Evolutionary conservation across 1,140 invertebrate species (phyloP), one percentile per base, ranked within the genome.

Genomic region (Medauroidea extradentata): DNA sequence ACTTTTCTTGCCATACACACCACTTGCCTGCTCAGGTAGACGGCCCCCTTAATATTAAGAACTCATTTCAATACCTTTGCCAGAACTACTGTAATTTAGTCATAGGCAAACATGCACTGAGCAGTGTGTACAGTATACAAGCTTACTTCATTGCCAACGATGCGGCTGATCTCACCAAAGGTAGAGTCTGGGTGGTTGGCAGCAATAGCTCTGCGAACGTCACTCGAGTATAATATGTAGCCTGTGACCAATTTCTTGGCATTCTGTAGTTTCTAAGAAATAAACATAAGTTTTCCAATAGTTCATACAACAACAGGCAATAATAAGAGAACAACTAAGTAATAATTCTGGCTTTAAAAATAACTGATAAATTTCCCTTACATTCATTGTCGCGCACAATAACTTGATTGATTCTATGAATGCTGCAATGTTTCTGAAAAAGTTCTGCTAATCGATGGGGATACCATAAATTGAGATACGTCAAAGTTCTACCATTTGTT

Each of bases 201-300:
- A 72, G 93, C 85, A 73, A 95, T 85, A 69, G 82, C 75, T 85
- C 96, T 81, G 14, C 97, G 82, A 38, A 97, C 88, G 79, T 99
- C 97, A 73, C 94, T 91, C 14, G 97, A 97, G 81, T 98, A 99
- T 23, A 99, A 83, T 70, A 99, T 99, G 78, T 99, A 99, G 11
- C 96, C 96, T 67, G 94, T 97, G 60, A 98, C 91, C 63, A 96
- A 82, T 81, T 94, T 94, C 75, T 90, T 90, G 64, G 85, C 85
- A 64, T 34, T 34, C 29, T 34, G 29, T 34, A 34, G 29, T 34
- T 34, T 34, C 29, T 16, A 61, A 65, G 55, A n/a, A 64, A 60
- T 34, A 59, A 24, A 16, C 29, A 25, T 42, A 54, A 54, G n/a
- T n/a, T 21, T 23, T n/a, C 21, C 16, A 49, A 39, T 23, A 39